phyloP scores from a whole-genome alignment of 2,113 vertebrate genomes.

The Panthera uncia region DNA sequence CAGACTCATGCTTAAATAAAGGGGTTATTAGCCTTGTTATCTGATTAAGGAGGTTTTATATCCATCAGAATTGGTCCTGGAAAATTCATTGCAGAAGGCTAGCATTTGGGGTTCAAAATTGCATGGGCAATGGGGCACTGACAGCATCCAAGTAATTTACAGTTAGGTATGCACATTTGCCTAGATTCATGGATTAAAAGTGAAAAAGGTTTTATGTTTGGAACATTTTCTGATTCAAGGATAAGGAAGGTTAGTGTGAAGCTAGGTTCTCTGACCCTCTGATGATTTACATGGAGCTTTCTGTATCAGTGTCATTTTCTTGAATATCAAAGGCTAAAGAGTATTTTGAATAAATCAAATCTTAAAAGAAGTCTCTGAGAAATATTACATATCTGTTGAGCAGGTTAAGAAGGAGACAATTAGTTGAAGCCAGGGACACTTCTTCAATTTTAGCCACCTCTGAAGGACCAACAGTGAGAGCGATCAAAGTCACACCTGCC shows the following conservation, averaged over 20 bases:
- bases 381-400: conserved; percentile 55
- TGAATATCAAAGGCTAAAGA: conserved; percentile 84
- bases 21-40: neutral
- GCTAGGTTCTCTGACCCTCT: conserved; percentile 75
- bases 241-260: conserved; percentile 73
- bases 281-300: conserved; percentile 68
- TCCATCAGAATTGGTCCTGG: conserved; percentile 36
- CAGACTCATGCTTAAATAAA: neutral
- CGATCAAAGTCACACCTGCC: neutral
- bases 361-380: conserved; percentile 71
- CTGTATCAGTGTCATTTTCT: conserved; percentile 71
- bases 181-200: conserved; percentile 74
- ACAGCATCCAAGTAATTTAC: conserved; percentile 72
- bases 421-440: conserved; percentile 19
- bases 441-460: conserved; percentile 27
- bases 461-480: conserved; percentile 8
- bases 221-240: conserved; percentile 84
- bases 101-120: conserved; percentile 62
- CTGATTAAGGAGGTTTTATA: conserved; percentile 54
- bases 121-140: conserved; percentile 23
- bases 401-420: conserved; percentile 18
- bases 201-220: conserved; percentile 78
- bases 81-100: conserved; percentile 56
- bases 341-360: conserved; percentile 82
- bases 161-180: conserved; percentile 79